Evolutionary conservation across 2,113 vertebrate genomes (phyloP).

Genomic region (Microcebus griseorufus): DNA sequence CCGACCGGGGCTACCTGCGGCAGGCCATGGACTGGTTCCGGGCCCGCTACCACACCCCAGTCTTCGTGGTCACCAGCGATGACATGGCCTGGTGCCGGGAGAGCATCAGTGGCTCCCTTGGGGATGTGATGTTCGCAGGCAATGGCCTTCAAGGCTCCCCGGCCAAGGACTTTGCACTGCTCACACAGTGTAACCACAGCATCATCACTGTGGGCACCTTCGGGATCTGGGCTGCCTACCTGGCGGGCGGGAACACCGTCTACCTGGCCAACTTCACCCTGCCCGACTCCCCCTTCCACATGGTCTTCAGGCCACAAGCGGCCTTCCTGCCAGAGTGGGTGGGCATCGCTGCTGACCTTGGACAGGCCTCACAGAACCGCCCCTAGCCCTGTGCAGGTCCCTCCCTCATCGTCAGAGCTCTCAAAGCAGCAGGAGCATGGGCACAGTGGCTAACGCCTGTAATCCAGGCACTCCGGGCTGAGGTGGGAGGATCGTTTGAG

Average conservation of each 20-base stretch:
- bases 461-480: too few relatives aligned
- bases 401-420: too few relatives aligned
- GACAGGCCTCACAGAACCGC: background rate
- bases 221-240: conserved; percentile 78
- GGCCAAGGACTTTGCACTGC: conserved; percentile 71
- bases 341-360: conserved; percentile 64
- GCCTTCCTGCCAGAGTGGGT: conserved; percentile 73
- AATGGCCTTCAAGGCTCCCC: conserved; percentile 55
- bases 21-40: conserved; percentile 80
- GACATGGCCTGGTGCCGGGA: conserved; percentile 80
- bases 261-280: conserved; percentile 77
- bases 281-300: conserved; percentile 45
- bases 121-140: conserved; percentile 76
- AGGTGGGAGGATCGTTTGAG: too few relatives aligned
- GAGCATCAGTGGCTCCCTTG: conserved; percentile 68
- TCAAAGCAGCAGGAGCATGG: too few relatives aligned
- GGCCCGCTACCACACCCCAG: conserved; percentile 5
- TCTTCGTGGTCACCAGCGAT: conserved; percentile 82
- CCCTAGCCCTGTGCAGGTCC: accelerated
- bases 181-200: conserved; percentile 82
- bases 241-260: conserved; percentile 64
- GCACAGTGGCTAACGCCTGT: too few relatives aligned
- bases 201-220: conserved; percentile 82
- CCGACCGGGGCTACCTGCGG: conserved; percentile 71
- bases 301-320: conserved; percentile 47